Conservation (phyloP, 1,140 invertebrate species). For the Microplitis demolitor region DNA sequence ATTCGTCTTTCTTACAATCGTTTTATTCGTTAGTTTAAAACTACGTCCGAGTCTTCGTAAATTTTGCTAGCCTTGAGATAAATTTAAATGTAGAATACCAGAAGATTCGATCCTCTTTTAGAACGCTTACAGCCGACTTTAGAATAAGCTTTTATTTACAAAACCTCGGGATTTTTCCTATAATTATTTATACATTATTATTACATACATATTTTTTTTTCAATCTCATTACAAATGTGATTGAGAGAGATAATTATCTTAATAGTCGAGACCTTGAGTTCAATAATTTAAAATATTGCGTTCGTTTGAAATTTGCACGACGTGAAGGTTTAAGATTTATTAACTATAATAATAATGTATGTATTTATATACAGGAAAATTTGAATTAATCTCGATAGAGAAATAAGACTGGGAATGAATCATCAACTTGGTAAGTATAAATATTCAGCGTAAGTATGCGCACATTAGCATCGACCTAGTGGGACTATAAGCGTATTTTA, state of each 20-base stretch:
- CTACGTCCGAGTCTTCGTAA: background rate
- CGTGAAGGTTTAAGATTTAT: too few species aligned
- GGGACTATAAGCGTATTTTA: background rate
- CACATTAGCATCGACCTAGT: background rate
- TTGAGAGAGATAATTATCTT: too few species aligned
- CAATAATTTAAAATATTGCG: too few species aligned
- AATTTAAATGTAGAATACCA: conserved; percentile 8
- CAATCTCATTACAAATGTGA: too few species aligned
- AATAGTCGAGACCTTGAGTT: too few species aligned
- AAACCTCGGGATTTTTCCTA: background rate
- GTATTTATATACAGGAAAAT: too few species aligned
- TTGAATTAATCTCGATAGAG: too few species aligned
- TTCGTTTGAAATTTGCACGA: too few species aligned
- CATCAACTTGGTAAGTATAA: background rate
- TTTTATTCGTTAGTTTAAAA: background rate
- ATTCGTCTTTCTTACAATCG: background rate
- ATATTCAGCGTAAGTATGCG: background rate
- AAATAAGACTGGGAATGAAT: background rate
- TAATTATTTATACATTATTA: too few species aligned
- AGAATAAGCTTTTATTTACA: background rate
- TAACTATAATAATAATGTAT: too few species aligned
- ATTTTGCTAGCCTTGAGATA: conserved; percentile 17
- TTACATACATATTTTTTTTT: too few species aligned
- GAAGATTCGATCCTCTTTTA: conserved; percentile 5
- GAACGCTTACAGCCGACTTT: background rate